Base-by-base conservation (phyloP, 2,113 vertebrate genomes). In the Meles meles region DNA sequence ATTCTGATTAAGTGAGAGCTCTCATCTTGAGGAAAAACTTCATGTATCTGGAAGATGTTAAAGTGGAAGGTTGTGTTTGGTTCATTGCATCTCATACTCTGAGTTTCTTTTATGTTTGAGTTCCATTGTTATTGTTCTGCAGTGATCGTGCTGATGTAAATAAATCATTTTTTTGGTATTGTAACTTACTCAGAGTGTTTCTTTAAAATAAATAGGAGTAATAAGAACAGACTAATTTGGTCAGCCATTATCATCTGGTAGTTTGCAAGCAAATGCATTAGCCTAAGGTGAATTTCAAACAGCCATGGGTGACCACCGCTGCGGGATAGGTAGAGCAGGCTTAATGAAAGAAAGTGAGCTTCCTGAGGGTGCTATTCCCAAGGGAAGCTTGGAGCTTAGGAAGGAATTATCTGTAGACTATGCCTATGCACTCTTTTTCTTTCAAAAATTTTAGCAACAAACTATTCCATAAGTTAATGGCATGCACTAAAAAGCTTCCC, bases 401-500 rank as follows among this genome's bases (percentile, higher is more conserved):
- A 29, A 81, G 31, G 6, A 90, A 37, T 29, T 67, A 79, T 96
- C 39, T 76, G 14, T 59, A 65, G 29, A 42, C 2, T 67, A 18
- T 96, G 81, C 47, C 52, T 21, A 55, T 7, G 3, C 67, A 81
- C 0, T n/a, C 9, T 42, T 77, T 61, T 69, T 65, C n/a, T 69
- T 86, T 95, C 39, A 44, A 88, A 95, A 69, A 92, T 55, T 83
- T 79, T 89, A 95, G 72, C 81, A 88, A 90, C n/a, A 95, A 59
- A 72, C 79, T 47, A 42, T 95, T 94, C 94, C 49, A 69, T 96
- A 95, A 90, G 71, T 97, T 72, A 74, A 96, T 98, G 79, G 95
- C 86, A 97, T 88, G 59, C 52, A 96, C 82, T 82, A 97, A 98
- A 89, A 97, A n/a, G 47, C 82, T 98, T 95, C 88, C 90, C 85